Evolutionary conservation across 2,888 invertebrate genomes (phyloP).

Genomic region (Eupithecia inturbata): DNA sequence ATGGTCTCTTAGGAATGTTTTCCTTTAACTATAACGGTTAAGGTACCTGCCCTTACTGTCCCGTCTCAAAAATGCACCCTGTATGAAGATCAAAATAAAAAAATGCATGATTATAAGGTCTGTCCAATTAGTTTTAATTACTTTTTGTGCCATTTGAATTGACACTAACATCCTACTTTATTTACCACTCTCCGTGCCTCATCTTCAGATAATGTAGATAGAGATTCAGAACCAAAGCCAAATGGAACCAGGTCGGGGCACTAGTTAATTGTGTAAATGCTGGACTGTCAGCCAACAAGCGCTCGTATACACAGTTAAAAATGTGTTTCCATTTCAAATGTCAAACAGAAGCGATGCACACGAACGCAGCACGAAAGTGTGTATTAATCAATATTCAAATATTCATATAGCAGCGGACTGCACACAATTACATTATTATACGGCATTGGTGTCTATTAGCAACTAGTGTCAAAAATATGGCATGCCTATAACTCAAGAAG

Average conservation of each 20-base stretch:
- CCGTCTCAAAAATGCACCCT: too few species aligned
- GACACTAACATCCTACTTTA: not conserved
- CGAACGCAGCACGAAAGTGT: slow-evolving; percentile 36
- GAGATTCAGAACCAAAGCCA: slow-evolving; percentile 9
- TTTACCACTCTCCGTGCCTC: not conserved
- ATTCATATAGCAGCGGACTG: slow-evolving; percentile 30
- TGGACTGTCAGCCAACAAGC: slow-evolving; percentile 29
- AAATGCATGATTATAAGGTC: not conserved
- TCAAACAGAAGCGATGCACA: slow-evolving; percentile 31
- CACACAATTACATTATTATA: slow-evolving; percentile 18
- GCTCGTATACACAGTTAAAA: slow-evolving; percentile 16
- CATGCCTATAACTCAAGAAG: not conserved
- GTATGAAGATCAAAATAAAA: not conserved
- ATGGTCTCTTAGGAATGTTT: too few species aligned
- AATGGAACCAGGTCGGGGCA: slow-evolving; percentile 21
- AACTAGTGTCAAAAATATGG: not conserved
- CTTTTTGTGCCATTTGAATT: not conserved
- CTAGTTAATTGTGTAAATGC: slow-evolving; percentile 25
- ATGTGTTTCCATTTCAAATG: slow-evolving; percentile 29
- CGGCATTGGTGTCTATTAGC: slow-evolving; percentile 21
- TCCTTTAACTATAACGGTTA: too few species aligned
- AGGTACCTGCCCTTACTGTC: too few species aligned
- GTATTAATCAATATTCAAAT: slow-evolving; percentile 39
- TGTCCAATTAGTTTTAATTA: not conserved
- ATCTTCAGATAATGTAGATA: not conserved